Evolutionary conservation across 2,113 vertebrate species (phyloP).

Genomic region (Pandion haliaetus): DNA sequence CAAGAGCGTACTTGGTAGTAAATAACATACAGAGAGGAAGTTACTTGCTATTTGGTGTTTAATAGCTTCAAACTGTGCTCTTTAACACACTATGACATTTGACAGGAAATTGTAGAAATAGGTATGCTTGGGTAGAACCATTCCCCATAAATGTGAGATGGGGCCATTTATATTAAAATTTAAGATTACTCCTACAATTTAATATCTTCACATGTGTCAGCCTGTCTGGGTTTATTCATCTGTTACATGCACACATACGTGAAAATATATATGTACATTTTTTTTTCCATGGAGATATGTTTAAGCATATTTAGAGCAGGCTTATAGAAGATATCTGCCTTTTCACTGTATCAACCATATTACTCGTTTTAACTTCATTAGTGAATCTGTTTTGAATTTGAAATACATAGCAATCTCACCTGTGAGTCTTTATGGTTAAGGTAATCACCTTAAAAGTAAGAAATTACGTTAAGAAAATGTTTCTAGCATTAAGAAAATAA

Average conservation of each 20-base stretch:
- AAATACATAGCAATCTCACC: not conserved
- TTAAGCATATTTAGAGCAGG: not conserved
- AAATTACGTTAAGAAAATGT: not conserved
- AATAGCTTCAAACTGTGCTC: not conserved
- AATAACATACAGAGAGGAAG: not conserved
- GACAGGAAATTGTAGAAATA: not conserved
- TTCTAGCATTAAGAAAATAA: not conserved
- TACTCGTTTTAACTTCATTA: not conserved
- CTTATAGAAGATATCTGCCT: not conserved
- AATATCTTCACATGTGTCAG: not conserved
- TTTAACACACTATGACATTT: not conserved
- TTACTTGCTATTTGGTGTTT: not conserved
- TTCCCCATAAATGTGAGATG: not conserved
- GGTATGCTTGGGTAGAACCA: not conserved
- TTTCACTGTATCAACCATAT: not conserved
- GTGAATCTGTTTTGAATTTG: not conserved
- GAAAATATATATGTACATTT: rapidly evolving
- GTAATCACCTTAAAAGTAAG: not conserved
- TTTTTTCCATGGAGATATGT: not conserved
- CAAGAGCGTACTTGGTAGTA: not conserved
- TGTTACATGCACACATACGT: not conserved
- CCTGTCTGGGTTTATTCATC: not conserved
- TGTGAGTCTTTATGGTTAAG: not conserved
- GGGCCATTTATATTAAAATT: not conserved
- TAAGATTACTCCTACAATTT: not conserved